These are phyloP conservation scores for Brachionus paranguensis DNA, from an alignment of 1,140 invertebrate species.

Conservation along the genomic window DNA sequence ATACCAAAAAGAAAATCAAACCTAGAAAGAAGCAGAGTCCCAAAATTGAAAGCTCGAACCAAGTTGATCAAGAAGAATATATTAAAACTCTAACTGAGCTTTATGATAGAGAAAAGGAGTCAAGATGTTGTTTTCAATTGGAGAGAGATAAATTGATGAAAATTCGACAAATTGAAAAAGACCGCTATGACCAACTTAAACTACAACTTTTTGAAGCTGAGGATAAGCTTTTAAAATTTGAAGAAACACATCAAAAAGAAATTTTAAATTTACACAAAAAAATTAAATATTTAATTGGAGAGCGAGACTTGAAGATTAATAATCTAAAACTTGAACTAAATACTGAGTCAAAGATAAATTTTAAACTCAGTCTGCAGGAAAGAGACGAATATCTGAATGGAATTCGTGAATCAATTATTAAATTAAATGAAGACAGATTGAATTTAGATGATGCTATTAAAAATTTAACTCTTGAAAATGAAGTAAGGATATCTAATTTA, in stretches of 20 bases:
- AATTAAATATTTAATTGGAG: conserved; percentile 28
- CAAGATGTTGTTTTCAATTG: conserved; percentile 17
- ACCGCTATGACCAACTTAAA: neutral
- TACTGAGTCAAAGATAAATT: neutral
- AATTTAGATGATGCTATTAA: conserved; percentile 1
- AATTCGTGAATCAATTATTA: neutral
- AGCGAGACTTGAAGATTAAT: neutral
- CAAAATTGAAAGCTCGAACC: neutral
- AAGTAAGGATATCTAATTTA: neutral
- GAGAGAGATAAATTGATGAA: conserved; percentile 13
- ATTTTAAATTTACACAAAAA: neutral
- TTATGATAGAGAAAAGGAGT: neutral
- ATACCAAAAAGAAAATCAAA: neutral
- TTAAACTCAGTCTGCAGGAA: neutral
- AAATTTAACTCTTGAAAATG: conserved; percentile 11
- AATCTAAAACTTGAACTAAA: neutral
- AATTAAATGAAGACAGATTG: conserved; percentile 2
- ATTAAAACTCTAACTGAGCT: conserved; percentile 5
- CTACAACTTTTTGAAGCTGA: neutral
- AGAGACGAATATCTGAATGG: neutral
- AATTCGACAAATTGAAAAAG: conserved; percentile 5
- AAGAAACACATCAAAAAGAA: neutral
- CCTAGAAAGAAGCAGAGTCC: neutral
- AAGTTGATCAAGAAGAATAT: neutral
- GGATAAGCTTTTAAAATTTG: neutral